A percentile compares a stretch with the other conserved stretches of the same genome.
Evolutionary conservation across 2,888 invertebrate species (phyloP).

Genomic region (Drosophila merina): DNA sequence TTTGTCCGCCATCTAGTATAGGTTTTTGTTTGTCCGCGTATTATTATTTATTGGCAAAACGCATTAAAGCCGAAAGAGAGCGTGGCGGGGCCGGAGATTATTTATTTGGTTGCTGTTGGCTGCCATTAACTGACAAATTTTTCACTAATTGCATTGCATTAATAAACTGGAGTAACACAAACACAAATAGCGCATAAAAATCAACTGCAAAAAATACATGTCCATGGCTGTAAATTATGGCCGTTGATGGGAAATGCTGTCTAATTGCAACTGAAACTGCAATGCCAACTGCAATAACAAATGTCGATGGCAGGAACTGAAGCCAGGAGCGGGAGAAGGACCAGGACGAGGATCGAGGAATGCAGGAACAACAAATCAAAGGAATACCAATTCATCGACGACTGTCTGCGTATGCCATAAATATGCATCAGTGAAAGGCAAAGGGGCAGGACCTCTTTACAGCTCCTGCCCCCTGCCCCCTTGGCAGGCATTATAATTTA

Average conservation of each 20-base stretch:
- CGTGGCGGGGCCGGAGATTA: constrained; percentile 63
- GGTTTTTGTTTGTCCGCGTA: constrained; percentile 7
- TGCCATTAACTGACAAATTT: constrained; percentile 77
- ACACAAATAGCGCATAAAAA: constrained; percentile 35
- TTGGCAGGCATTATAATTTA: constrained; percentile 73
- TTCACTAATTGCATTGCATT: constrained; percentile 76
- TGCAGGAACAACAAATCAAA: constrained; percentile 61
- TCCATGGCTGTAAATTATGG: constrained; percentile 46
- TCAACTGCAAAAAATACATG: constrained; percentile 34
- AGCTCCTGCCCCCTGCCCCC: neutral
- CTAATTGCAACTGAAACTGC: constrained; percentile 60
- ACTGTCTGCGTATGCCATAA: constrained; percentile 69
- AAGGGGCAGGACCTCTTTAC: neutral
- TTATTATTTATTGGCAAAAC: constrained; percentile 75
- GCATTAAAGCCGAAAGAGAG: constrained; percentile 71
- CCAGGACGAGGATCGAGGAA: constrained; percentile 18
- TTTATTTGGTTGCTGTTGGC: constrained; percentile 74
- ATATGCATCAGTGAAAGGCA: constrained; percentile 38
- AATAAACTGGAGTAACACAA: constrained; percentile 66
- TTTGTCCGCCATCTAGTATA: constrained; percentile 36
- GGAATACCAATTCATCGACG: constrained; percentile 66
- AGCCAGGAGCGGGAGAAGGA: neutral
- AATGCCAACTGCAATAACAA: constrained; percentile 21
- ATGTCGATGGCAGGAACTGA: neutral
- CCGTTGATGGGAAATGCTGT: constrained; percentile 54